Evolutionary conservation across 2,113 vertebrate species (phyloP).

Genomic region (Nasalis larvatus): DNA sequence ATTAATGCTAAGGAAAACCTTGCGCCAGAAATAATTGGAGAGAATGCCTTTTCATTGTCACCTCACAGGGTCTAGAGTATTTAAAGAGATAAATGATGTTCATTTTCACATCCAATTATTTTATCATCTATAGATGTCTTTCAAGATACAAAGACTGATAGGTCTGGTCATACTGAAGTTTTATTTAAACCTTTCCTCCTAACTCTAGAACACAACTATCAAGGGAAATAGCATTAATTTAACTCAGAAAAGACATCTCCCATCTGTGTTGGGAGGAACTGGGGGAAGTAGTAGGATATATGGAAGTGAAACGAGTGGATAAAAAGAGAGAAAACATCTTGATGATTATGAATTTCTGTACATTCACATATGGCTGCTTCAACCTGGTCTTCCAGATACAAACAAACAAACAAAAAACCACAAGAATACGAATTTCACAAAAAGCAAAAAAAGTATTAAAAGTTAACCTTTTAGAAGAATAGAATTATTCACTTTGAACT

Average conservation of each 20-base stretch:
- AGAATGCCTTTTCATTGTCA: conserved; percentile 38
- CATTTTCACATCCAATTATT: conserved; percentile 47
- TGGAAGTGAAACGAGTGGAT: not conserved
- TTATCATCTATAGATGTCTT: conserved; percentile 29
- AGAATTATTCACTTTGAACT: not conserved
- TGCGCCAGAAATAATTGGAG: not conserved
- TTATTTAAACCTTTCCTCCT: conserved; percentile 31
- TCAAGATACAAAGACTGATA: conserved; percentile 33
- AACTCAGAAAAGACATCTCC: not conserved
- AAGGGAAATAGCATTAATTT: not conserved
- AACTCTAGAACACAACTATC: not conserved
- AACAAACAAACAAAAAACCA: not conserved
- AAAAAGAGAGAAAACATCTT: not conserved
- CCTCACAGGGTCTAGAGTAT: not conserved
- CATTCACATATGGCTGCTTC: not conserved
- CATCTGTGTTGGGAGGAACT: not conserved
- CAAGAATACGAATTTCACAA: not conserved
- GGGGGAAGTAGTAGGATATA: not conserved
- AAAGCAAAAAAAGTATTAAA: not conserved
- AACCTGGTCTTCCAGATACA: not conserved
- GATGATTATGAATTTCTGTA: not conserved
- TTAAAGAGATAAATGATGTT: conserved; percentile 44
- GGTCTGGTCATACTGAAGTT: not conserved
- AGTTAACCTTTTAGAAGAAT: not conserved
- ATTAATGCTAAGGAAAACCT: conserved; percentile 46